Evolutionary conservation across 2,113 vertebrate genomes (phyloP).

Genomic region (Cryptoleucopteryx plumbea): DNA sequence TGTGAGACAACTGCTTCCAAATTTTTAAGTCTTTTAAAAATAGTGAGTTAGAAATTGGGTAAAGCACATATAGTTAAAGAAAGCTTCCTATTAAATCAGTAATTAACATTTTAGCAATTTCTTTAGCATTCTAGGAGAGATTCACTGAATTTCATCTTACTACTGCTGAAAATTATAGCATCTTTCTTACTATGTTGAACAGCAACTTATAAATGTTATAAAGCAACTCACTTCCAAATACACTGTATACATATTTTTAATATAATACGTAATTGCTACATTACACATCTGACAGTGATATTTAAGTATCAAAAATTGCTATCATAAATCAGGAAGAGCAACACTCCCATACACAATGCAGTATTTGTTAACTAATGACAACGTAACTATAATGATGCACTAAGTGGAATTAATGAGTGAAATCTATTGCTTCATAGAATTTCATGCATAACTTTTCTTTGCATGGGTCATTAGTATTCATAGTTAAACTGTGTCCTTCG

Average conservation of each 20-base stretch:
- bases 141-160: not conserved
- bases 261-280: not conserved
- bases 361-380: constrained; percentile 25
- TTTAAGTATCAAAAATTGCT: not conserved
- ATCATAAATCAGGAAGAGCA: not conserved
- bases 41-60: not conserved
- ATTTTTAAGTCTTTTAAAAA: not conserved
- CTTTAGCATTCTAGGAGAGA: not conserved
- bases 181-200: not conserved
- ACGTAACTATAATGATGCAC: not conserved
- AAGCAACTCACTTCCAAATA: not conserved
- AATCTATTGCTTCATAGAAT: constrained; percentile 53
- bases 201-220: not conserved
- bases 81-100: not conserved
- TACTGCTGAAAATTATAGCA: not conserved
- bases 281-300: not conserved
- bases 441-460: constrained; percentile 54
- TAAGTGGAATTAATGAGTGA: constrained; percentile 57
- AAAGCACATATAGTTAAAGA: not conserved
- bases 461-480: constrained; percentile 61
- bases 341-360: not conserved
- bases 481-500: constrained; percentile 39
- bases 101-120: not conserved
- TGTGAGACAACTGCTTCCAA: not conserved
- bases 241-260: not conserved